Evolutionary conservation across 2,113 vertebrate genomes (phyloP).

Genomic region (Nerophis ophidion): DNA sequence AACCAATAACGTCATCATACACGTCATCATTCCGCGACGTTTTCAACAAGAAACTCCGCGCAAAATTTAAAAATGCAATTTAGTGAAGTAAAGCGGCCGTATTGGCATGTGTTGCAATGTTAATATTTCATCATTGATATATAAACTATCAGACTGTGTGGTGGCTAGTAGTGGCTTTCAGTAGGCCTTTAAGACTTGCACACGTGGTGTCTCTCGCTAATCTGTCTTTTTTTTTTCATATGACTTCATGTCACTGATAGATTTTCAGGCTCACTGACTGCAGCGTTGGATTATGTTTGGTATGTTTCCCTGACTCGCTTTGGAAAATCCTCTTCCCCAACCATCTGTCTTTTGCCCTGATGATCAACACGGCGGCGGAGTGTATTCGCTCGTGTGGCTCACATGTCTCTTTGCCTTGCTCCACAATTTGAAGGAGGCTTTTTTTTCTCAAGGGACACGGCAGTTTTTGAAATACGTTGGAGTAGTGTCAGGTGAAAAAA

Average conservation of each 20-base stretch:
- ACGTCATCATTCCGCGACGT: too few species aligned
- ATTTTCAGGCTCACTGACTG: constrained; percentile 21
- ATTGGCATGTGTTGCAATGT: too few species aligned
- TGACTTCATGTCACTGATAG: constrained; percentile 20
- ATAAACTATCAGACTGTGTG: too few species aligned
- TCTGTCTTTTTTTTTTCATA: constrained; percentile 12
- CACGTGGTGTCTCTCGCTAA: neutral
- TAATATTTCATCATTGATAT: too few species aligned
- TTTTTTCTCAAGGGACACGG: neutral
- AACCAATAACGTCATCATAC: too few species aligned
- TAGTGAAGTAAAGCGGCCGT: too few species aligned
- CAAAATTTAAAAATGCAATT: too few species aligned
- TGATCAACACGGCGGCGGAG: constrained; percentile 25
- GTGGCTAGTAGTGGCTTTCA: too few species aligned
- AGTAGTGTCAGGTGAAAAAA: too few species aligned
- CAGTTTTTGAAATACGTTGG: too few species aligned
- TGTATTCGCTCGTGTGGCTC: constrained; percentile 10
- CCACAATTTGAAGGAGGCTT: neutral
- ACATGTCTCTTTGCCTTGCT: neutral
- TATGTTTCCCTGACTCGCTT: constrained; percentile 26
- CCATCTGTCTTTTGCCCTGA: constrained; percentile 47
- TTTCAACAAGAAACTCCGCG: too few species aligned
- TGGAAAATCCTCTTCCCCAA: constrained; percentile 40
- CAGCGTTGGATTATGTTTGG: constrained; percentile 26
- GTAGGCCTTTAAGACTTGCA: neutral